phyloP scores from a whole-genome alignment of 2,888 invertebrate genomes.

The Temnothorax unifasciatus region DNA sequence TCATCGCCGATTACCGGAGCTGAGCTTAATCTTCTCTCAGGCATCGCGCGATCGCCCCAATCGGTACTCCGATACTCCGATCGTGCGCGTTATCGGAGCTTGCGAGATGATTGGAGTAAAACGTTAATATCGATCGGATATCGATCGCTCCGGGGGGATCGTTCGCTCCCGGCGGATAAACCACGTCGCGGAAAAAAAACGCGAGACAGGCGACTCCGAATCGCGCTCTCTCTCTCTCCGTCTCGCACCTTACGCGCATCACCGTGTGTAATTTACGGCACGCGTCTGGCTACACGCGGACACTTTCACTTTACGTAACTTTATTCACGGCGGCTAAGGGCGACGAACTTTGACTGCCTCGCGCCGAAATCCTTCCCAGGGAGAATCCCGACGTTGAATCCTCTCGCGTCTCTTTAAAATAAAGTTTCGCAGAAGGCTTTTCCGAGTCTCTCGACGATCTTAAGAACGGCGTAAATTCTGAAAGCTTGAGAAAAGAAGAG shows the following conservation, averaged over 20 bases:
- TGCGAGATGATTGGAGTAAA: not conserved
- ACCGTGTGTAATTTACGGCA: constrained; percentile 57
- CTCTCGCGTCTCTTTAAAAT: too few relatives aligned
- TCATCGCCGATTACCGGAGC: not conserved
- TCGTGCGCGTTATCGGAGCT: not conserved
- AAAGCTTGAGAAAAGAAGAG: not conserved
- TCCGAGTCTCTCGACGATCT: not conserved
- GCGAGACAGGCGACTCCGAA: not conserved
- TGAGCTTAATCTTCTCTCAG: not conserved
- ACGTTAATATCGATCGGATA: constrained; percentile 13
- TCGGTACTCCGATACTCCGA: not conserved
- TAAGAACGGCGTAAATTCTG: not conserved
- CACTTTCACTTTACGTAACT: constrained; percentile 75
- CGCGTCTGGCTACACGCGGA: constrained; percentile 57
- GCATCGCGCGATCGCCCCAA: not conserved
- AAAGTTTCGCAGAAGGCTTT: not conserved
- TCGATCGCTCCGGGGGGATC: not conserved
- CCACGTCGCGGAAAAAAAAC: constrained; percentile 15
- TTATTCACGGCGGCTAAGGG: constrained; percentile 40
- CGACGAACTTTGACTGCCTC: constrained; percentile 11
- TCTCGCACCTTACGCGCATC: constrained; percentile 44
- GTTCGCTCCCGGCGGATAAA: not conserved
- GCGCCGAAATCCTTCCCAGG: not conserved
- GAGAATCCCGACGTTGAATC: too few relatives aligned
- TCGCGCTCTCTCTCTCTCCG: not conserved